Evolutionary conservation across 2,797 vertebrate genomes (phyloP), one percentile per base, ranked within the genome.

Genomic region (Macropodus opercularis): DNA sequence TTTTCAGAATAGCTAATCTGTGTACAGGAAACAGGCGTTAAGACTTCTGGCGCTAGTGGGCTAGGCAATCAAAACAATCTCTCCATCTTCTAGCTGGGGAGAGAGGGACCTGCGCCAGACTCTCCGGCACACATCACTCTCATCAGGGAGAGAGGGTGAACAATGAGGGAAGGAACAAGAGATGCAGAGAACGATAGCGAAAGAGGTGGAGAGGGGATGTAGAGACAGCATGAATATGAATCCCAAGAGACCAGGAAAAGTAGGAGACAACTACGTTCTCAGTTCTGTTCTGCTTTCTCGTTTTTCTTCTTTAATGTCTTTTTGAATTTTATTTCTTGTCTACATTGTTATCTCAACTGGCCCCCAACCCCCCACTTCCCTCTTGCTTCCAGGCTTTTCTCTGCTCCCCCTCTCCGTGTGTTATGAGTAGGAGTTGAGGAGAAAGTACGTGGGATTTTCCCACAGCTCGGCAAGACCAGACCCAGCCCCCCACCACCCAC

Each of bases 401-500:
- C 27, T 5, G 26, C 53, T 67, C 47, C 69, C 69, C 62, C 67
- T 65, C 58, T 67, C 43, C 40, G 58, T 62, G 67, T 79, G 71
- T 72, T 81, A 60, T 77, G 75, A 84, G 85, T 64, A 71, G 75
- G 63, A 78, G 75, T 77, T 51, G 69, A 61, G 49, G 80, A 79
- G 79, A 81, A 79, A 91, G 89, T 91, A 90, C 83, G 77, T 42
- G 89, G 92, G 92, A 93, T 84, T 89, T 95, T 95, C 93, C 92
- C 92, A 94, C 91, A 93, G 88, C 54, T 75, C 44, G 29, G 65
- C 70, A 72, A 55, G 63, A 83, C 49, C 61, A 79, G 73, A 66
- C 69, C 75, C 79, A 74, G 43, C 83, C 83, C 74, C 76, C 77
- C 71, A 69, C 61, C 71, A 72, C 75, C 64, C 63, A 72, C 64